Evolutionary conservation across 2,797 vertebrate genomes (phyloP).

Genomic region (Onychomys torridus): DNA sequence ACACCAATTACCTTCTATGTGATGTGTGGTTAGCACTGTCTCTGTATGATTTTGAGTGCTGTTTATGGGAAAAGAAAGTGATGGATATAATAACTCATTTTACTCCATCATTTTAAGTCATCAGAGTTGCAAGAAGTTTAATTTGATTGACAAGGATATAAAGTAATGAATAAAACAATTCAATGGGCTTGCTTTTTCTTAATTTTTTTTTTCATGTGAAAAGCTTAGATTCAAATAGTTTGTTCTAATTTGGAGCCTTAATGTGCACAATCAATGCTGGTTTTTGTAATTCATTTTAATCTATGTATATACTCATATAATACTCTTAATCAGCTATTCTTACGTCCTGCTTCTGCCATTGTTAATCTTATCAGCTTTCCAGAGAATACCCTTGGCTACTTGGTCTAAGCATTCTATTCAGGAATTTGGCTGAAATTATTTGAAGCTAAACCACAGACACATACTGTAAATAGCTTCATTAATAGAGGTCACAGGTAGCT

Average conservation of each 20-base stretch:
- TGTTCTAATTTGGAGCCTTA: conserved; percentile 23
- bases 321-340: not conserved
- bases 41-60: conserved; percentile 32
- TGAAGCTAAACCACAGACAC: not conserved
- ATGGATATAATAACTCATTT: conserved; percentile 53
- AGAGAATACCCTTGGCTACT: not conserved
- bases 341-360: not conserved
- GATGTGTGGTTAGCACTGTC: not conserved
- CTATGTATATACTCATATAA: not conserved
- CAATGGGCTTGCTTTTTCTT: not conserved
- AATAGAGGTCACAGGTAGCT: not conserved
- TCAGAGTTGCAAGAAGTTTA: conserved; percentile 40
- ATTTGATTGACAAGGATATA: conserved; percentile 51
- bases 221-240: conserved; percentile 23
- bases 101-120: conserved; percentile 52
- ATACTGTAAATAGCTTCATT: not conserved
- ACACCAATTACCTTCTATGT: conserved; percentile 58
- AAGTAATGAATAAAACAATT: conserved; percentile 32
- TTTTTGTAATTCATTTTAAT: not conserved
- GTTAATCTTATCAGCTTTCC: not conserved
- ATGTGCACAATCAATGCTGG: not conserved
- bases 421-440: not conserved
- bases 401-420: not conserved
- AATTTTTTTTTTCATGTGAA: not conserved
- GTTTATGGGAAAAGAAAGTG: conserved; percentile 46